Conservation (phyloP, 2,113 vertebrate genomes). For the Rhagologus leucostigma region DNA sequence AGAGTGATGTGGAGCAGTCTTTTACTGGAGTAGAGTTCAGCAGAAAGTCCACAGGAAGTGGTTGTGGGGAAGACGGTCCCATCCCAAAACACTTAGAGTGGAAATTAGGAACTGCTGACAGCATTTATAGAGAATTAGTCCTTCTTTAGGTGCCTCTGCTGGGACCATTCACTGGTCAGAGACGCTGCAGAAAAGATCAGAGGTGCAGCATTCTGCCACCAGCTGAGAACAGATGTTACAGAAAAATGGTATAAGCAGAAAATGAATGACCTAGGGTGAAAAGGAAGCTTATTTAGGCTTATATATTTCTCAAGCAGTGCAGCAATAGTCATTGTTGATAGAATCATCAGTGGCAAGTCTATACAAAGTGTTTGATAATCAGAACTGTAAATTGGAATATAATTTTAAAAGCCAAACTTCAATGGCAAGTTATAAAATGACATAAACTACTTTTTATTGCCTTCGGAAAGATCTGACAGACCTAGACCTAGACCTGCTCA, state of each 20-base stretch:
- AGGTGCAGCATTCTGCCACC: neutral
- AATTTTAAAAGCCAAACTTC: neutral
- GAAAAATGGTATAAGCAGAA: neutral
- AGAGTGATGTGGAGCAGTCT: neutral
- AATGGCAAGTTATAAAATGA: neutral
- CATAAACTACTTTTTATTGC: neutral
- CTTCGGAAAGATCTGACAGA: neutral
- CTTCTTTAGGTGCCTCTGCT: neutral
- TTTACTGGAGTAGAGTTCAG: constrained; percentile 4
- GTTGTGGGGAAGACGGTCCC: neutral
- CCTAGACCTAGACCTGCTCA: neutral
- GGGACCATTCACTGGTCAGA: neutral
- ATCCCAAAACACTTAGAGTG: neutral
- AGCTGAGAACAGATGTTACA: accelerated
- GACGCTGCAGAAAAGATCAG: neutral
- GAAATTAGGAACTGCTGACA: neutral
- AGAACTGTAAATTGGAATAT: neutral
- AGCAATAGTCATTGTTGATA: neutral
- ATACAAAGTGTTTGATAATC: neutral
- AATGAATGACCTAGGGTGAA: neutral
- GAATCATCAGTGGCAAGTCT: neutral
- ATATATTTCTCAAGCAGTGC: neutral
- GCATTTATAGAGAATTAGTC: neutral
- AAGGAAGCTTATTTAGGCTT: neutral
- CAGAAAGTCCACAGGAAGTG: neutral